Evolutionary conservation across 2,113 vertebrate genomes (phyloP), one percentile per base, ranked within the genome.

Genomic region (Elaphurus davidianus): DNA sequence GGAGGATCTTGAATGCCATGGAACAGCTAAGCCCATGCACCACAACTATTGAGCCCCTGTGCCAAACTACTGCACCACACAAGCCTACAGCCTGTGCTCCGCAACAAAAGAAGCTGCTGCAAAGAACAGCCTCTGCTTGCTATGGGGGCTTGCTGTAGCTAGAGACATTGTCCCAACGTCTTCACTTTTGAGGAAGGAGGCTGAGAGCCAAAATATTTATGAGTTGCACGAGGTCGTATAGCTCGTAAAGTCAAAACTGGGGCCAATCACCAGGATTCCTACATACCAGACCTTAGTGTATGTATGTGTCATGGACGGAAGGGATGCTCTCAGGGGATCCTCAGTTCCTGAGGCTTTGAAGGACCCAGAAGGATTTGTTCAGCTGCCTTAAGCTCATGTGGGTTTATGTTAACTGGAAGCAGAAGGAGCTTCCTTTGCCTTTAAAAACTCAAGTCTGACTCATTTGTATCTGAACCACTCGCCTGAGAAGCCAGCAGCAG

Each of bases 71-170:
- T 43, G 12, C 2, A 14, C 3, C 71, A 12, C 71, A 27, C 3
- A 76, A 43, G 23, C 71, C 71, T 76, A 76, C 2, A 76, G 71
- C 71, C 36, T 27, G 71, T 76, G 23, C 3, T 71, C 67, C 0
- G 0, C n/a, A 40, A 23, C 19, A 3, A 40, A 71, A 71, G n/a
- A 71, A 71, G n/a, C 67, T 23, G 2, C 12, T 0, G 6, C 11
- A 14, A 76, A 25, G 40, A 43, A 43, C 1, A 76, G 71, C 23
- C 23, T 76, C 36, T 0, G 1, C 36, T 76, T 43, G 71, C 71
- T 36, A 7, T 36, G 64, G 64, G 17, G 19, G 21, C 71, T 74
- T 76, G 23, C 71, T 5, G 6, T 6, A 76, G 23, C 71, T 43
- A 43, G 71, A 76, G 71, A 76, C 43, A 76, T 45, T 67, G 5